Base-by-base conservation (phyloP, 2,888 invertebrate genomes). In the Venusia cambrica region DNA sequence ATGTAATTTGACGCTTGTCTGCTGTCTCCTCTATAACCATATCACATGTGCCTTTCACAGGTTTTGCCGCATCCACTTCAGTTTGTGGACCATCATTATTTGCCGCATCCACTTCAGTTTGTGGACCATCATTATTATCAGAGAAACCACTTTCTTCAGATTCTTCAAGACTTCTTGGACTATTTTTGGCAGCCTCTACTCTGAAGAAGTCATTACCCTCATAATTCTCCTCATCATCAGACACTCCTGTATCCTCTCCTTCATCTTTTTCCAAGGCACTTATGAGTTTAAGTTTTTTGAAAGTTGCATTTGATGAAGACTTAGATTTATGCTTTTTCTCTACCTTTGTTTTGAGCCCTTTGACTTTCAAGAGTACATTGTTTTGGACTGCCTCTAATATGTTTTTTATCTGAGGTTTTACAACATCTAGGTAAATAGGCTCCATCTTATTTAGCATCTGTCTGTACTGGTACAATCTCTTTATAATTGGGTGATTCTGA, bases 401-500 rank as follows among this genome's bases (percentile, higher is more conserved):
- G 36, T 89, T 85, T 49, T 91, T 89, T 42, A 94, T 85, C 75
- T 94, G 92, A 9, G 91, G 90, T 55, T 91, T 88, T 14, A 94
- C 88, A 2, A 92, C 80, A 60, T 92, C 89, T 35, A 90, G 88
- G 71, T 92, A 94, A 31, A 91, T 89, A 4, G 91, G 89, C 48
- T 92, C 91, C 48, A 96, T 76, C 80, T 95, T 92, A 44, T 91
- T 89, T 24, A 96, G 76, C 56, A 96, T 85, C 70, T 94, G 90
- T 43, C 92, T 89, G 59, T 94, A 94, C 63, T 96, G 94, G 38
- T 93, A 92, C 29, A 98, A 84, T 44, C 95, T 89, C 66, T 95
- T 94, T 20, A 95, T 90, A 5, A 98, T 92, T n/a, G 98, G 98
- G 87, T 99, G 98, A 53, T 92, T 92, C 57, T 92, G 90, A 9